phyloP scores from a whole-genome alignment of 2,797 vertebrate genomes.

The Hippoglossus hippoglossus region DNA sequence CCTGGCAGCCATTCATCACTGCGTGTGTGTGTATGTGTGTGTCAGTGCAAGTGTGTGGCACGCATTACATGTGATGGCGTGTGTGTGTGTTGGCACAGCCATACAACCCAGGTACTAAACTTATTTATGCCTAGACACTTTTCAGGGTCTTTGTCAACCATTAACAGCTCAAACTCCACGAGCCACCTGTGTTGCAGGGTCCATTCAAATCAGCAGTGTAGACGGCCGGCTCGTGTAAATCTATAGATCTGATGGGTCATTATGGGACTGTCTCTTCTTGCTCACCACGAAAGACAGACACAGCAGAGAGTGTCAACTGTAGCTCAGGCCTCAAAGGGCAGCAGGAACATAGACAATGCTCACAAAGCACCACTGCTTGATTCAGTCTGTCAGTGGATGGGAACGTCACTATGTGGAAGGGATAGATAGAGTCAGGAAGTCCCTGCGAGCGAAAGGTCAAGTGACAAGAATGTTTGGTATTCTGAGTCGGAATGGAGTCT shows the following conservation, averaged over 20 bases:
- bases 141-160: conserved; percentile 39
- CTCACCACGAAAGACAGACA: conserved; percentile 58
- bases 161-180: conserved; percentile 32
- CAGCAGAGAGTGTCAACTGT: conserved; percentile 45
- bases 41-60: conserved; percentile 47
- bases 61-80: conserved; percentile 37
- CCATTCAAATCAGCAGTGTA: conserved; percentile 18
- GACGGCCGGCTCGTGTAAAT: conserved; percentile 29
- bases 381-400: conserved; percentile 60
- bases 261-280: conserved; percentile 35
- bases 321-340: conserved; percentile 55
- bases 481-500: conserved; percentile 48
- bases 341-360: conserved; percentile 28
- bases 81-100: conserved; percentile 48
- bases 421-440: conserved; percentile 56
- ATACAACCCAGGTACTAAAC: conserved; percentile 48
- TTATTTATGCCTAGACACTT: conserved; percentile 67
- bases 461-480: conserved; percentile 69
- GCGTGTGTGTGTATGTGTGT: conserved; percentile 49
- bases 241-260: conserved; percentile 40
- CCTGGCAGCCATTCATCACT: conserved; percentile 80
- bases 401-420: conserved; percentile 41
- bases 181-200: conserved; percentile 46
- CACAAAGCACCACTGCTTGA: conserved; percentile 38
- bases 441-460: conserved; percentile 72